Evolutionary conservation across 2,113 vertebrate genomes (phyloP), one percentile per base, ranked within the genome.

Genomic region (Embiotoca jacksoni): DNA sequence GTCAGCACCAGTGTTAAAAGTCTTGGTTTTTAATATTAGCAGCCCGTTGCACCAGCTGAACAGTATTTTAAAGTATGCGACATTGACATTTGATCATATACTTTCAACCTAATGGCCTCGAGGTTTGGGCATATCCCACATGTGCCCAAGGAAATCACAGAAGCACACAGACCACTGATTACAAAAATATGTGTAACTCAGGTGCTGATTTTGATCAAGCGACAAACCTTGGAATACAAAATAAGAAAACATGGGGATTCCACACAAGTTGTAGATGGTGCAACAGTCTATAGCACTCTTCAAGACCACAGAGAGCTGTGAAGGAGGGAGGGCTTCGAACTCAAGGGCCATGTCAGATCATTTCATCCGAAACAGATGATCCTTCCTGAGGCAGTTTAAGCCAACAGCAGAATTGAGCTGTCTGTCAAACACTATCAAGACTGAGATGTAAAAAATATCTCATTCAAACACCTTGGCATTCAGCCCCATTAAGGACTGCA

Each of bases 301-400:
- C 3, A 61, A 50, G 32, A n/a, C 35, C 70, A 1, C 8, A 3
- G 47, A 15, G 37, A 47, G 44, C 15, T 54, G 35, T 36, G 31
- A 4, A 13, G 14, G 2, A 35, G 15, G 58, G 15, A 69, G 53
- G 13, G 3, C 35, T 47, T 13, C 16, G 35, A 46, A 49, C 54
- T 66, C 33, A 13, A 63, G 41, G 33, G 61, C 55, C 15, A 35
- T 55, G 49, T 70, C 47, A 54, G 15, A 65, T 65, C 47, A 50
- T 79, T 54, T 75, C 59, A 75, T 71, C 65, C 54, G 32, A 8
- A 70, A 33, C 54, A 65, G 65, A 60, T 70, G 53, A 47, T 52
- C 46, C 64, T 47, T 6, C 33, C 71, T 63, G 64, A 1, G 23
- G 44, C 69, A 76, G 23, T 23, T 23, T 23, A 23, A 23, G 23